Conservation (phyloP, 2,113 vertebrate genomes). For the Sinosuthora webbiana region DNA sequence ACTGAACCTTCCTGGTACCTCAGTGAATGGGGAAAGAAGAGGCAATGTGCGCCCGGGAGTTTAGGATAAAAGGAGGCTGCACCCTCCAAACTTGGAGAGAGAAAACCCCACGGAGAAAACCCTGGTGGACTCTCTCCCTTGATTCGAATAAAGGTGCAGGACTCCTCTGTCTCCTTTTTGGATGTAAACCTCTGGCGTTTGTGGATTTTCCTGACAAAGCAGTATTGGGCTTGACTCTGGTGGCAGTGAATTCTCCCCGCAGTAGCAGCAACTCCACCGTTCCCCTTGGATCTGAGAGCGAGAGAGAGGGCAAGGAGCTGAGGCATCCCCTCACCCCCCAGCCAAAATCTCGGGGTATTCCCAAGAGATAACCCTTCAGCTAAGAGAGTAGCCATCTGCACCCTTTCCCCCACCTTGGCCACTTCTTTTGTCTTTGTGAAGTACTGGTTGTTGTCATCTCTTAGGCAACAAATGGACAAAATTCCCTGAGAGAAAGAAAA, state of each 20-base stretch:
- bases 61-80: neutral
- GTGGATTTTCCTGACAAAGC: neutral
- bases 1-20: neutral
- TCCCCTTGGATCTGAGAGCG: fast-evolving
- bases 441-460: neutral
- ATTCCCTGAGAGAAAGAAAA: neutral
- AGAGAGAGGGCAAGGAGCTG: neutral
- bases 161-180: neutral
- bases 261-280: fast-evolving
- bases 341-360: neutral
- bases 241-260: neutral
- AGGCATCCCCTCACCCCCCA: neutral
- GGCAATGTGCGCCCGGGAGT: fast-evolving
- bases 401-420: neutral
- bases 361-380: neutral
- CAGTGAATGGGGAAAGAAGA: neutral
- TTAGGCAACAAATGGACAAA: neutral
- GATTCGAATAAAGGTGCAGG: neutral
- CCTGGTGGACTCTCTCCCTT: fast-evolving
- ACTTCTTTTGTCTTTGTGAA: neutral
- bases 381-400: neutral
- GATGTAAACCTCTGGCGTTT: neutral
- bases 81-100: no score
- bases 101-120: fast-evolving
- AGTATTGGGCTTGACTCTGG: neutral